Evolutionary conservation across 2,888 invertebrate genomes (phyloP).

Genomic region (Sesamia inferens): DNA sequence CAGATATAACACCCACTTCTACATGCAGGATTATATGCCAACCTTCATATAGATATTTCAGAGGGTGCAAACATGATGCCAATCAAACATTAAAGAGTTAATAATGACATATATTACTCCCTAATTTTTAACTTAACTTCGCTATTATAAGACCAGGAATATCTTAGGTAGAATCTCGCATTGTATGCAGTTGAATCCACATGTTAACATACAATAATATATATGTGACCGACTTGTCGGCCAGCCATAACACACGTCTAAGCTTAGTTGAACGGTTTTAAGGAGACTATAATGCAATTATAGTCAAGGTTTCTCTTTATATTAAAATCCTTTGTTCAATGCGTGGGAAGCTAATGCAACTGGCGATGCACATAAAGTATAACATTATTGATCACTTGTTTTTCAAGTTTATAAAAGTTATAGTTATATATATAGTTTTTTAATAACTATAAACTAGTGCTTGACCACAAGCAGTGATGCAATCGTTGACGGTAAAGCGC

Average conservation of each 20-base stretch:
- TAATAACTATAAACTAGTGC: too few relatives aligned
- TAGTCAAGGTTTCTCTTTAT: constrained; percentile 29
- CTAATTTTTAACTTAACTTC: constrained; percentile 5
- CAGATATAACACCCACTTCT: too few relatives aligned
- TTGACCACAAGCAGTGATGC: too few relatives aligned
- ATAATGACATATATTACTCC: not conserved
- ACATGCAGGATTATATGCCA: too few relatives aligned
- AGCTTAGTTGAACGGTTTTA: constrained; percentile 26
- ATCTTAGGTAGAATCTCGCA: not conserved
- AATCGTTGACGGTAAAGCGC: too few relatives aligned
- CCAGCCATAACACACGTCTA: constrained; percentile 1
- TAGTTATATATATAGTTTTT: too few relatives aligned
- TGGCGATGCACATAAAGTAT: not conserved
- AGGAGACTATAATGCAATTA: constrained; percentile 42
- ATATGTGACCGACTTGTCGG: not conserved
- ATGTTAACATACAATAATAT: not conserved
- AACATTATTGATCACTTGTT: not conserved
- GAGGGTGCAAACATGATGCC: not conserved
- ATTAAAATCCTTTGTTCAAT: constrained; percentile 2
- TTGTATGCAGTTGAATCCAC: constrained; percentile 13
- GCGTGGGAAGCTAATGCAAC: constrained; percentile 29
- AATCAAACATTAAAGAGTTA: not conserved
- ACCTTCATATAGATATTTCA: not conserved
- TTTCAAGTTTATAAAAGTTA: not conserved
- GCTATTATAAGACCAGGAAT: not conserved